These are phyloP conservation scores for Zenarchopterus dispar DNA, from an alignment of 2,797 vertebrate genomes.

Conservation along the genomic window DNA sequence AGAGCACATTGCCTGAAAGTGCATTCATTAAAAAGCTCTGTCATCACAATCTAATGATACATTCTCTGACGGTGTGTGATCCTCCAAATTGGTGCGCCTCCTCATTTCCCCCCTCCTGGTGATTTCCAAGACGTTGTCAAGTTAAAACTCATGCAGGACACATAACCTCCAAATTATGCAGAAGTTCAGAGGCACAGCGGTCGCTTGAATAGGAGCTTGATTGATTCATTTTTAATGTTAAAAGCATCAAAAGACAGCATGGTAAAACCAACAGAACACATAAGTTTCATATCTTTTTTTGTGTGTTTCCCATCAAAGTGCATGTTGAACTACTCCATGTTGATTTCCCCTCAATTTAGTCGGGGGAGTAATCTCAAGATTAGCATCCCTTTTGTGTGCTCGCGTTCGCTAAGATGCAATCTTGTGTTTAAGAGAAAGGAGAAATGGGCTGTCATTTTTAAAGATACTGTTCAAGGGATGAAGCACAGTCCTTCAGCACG, in stretches of 20 bases:
- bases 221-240: conserved; percentile 35
- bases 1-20: conserved; percentile 29
- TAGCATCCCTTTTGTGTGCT: background rate
- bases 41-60: conserved; percentile 15
- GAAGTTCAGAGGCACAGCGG: conserved; percentile 22
- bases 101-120: conserved; percentile 50
- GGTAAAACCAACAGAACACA: background rate
- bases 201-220: conserved; percentile 24
- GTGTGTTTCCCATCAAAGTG: conserved; percentile 4
- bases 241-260: background rate
- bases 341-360: conserved; percentile 18
- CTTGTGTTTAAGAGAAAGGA: conserved; percentile 17
- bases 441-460: conserved; percentile 36
- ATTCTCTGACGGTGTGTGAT: conserved; percentile 13
- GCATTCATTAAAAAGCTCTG: conserved; percentile 9
- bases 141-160: conserved; percentile 14
- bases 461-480: conserved; percentile 42
- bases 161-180: conserved; percentile 20
- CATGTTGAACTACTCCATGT: conserved; percentile 8
- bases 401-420: conserved; percentile 6
- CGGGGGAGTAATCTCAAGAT: conserved; percentile 11
- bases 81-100: conserved; percentile 33
- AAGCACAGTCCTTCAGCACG: conserved; percentile 8
- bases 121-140: conserved; percentile 25
- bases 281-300: conserved; percentile 10